Percentiles rank a stretch among this genome's conserved stretches.
Evolutionary conservation across 2,797 vertebrate genomes (phyloP).

Genomic region (Parauchenoglanis ngamensis): DNA sequence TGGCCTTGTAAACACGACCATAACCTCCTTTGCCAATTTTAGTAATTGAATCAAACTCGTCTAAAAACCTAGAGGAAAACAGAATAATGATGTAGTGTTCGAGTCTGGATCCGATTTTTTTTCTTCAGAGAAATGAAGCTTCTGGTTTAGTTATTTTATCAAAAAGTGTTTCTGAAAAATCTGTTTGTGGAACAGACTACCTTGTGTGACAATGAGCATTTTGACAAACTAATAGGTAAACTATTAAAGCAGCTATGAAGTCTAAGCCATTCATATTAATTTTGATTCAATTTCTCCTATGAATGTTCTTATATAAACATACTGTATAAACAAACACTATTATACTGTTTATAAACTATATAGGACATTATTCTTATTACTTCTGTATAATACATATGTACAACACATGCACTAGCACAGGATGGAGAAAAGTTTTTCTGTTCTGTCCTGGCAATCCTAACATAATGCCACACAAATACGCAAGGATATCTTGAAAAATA

Average conservation of each 20-base stretch:
- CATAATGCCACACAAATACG: neutral
- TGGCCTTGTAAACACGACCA: constrained; percentile 73
- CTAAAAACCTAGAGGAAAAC: constrained; percentile 64
- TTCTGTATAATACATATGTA: neutral
- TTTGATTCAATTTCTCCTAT: neutral
- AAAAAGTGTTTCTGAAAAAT: neutral
- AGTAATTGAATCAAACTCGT: constrained; percentile 64
- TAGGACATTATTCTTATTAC: neutral
- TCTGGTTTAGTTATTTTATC: neutral
- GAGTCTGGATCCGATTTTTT: neutral
- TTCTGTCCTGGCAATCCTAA: neutral
- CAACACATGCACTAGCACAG: neutral
- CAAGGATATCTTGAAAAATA: neutral
- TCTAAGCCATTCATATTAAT: neutral
- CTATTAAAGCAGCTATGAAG: neutral
- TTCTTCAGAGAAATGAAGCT: neutral
- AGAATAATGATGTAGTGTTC: neutral
- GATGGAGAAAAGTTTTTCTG: neutral
- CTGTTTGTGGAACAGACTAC: neutral
- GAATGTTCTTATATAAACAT: neutral
- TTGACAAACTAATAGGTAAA: neutral
- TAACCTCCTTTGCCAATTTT: constrained; percentile 68
- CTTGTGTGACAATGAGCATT: neutral
- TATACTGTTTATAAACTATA: neutral
- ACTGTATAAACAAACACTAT: no score